These are phyloP conservation scores for Ctenopoma kingsleyae DNA, from an alignment of 2,797 vertebrate genomes.

Conservation along the genomic window DNA sequence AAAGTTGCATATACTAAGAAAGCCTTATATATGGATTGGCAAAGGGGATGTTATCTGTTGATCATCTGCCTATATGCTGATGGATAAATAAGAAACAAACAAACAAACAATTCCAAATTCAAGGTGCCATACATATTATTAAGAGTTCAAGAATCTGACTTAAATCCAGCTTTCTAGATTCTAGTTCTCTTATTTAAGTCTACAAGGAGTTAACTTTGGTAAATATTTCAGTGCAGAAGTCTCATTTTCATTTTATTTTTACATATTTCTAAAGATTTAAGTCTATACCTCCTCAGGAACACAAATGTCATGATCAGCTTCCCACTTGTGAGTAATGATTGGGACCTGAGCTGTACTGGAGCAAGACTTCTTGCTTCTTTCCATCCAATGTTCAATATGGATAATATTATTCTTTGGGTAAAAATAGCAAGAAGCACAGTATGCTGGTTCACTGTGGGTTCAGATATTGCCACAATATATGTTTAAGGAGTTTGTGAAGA, in stretches of 20 bases:
- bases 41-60: background rate
- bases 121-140: background rate
- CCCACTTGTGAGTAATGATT: background rate
- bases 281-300: conserved; percentile 10
- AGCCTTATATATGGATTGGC: background rate
- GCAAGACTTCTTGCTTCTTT: conserved; percentile 1
- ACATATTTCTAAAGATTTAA: conserved; percentile 22
- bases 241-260: conserved; percentile 3
- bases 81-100: background rate
- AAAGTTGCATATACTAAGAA: conserved; percentile 7
- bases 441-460: conserved; percentile 2
- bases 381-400: conserved; percentile 8
- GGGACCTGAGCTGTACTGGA: conserved; percentile 1
- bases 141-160: conserved; percentile 5
- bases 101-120: too few relatives aligned
- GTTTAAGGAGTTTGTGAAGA: background rate
- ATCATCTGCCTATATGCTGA: background rate
- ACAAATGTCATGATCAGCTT: conserved; percentile 16
- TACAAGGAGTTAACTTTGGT: background rate
- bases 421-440: background rate
- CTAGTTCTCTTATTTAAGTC: background rate
- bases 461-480: conserved; percentile 5
- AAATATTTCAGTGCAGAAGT: conserved; percentile 31
- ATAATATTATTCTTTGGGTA: background rate
- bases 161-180: background rate